Percentiles rank a stretch among this genome's conserved stretches.
Evolutionary conservation across 2,888 invertebrate genomes (phyloP).

Genomic region (Zygogramma bicolorata): DNA sequence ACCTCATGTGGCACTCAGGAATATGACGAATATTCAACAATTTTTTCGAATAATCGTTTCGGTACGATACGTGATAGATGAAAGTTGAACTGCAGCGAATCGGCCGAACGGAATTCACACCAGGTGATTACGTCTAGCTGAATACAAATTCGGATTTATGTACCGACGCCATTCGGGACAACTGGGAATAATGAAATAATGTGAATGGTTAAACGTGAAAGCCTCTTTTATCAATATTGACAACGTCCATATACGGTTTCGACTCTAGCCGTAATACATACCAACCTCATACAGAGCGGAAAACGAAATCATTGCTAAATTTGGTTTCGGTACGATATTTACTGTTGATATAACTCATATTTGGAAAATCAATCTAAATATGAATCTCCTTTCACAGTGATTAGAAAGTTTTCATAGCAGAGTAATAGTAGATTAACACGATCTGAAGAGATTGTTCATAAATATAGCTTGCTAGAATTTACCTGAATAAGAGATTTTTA

Average conservation of each 20-base stretch:
- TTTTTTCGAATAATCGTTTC: slow-evolving; percentile 1
- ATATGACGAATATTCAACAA: no score
- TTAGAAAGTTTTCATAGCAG: no score
- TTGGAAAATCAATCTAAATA: no score
- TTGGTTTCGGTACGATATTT: no score
- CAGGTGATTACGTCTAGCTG: slow-evolving; percentile 16
- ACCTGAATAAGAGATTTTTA: no score
- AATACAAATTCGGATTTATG: slow-evolving; percentile 23
- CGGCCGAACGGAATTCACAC: slow-evolving; percentile 13
- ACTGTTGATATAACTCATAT: no score
- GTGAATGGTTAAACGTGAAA: slow-evolving; percentile 3
- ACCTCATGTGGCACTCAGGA: no score
- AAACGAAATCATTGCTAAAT: no score
- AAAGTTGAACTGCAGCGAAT: background rate
- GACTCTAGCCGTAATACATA: background rate
- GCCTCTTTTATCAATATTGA: slow-evolving; percentile 14
- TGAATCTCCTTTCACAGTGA: no score
- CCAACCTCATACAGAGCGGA: background rate
- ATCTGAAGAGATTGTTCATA: no score
- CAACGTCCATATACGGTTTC: slow-evolving; percentile 4
- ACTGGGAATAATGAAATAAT: slow-evolving; percentile 14
- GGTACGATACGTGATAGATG: slow-evolving; percentile 11
- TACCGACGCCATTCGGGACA: background rate
- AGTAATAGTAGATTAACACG: no score
- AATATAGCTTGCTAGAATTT: no score